Base-by-base conservation (phyloP, 1,140 invertebrate species). In the Geopemphigus sp. region DNA sequence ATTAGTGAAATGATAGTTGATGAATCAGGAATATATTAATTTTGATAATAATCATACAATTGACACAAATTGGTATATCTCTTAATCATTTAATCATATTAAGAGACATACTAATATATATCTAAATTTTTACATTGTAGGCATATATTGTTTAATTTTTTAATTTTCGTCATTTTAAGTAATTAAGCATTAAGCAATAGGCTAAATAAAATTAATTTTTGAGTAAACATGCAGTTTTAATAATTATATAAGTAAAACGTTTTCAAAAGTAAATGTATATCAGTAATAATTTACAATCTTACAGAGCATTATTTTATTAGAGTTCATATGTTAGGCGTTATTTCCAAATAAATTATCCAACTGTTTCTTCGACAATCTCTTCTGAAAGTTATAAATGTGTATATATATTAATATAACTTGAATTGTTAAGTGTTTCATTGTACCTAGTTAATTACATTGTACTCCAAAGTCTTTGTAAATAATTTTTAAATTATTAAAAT, bases 201-300 rank as follows among this genome's bases (percentile, higher is more conserved):
- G 68, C 47, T 19, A 11, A 29, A n/a, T 32, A 53, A 53, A 26
- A 53, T 53, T 19, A 53, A 70, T 54, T 17, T 26, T 5, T 70
- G n/a, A n/a, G n/a, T n/a, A 8, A 8, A 56, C 39, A 45, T 45
- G 39, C 39, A 45, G 11, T 5, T 45, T 45, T 45, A 11, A 45
- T 57, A 57, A 2, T 57, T 24, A 57, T 57, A 57, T 5, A 54
- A 53, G 50, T 19, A 54, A 22, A 22, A 57, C 32, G 24, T 59
- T 59, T 8, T 22, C 12, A 47, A 68, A 68, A 47, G 24, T 68
- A 0, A 66, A 66, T 66, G 11, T 24, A 66, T 66, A 82, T 63
- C 61, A 17, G 54, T 74, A 76, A 74, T 82, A 80, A 74, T 64
- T 81, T 81, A 81, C 81, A 81, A 81, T 57, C 78, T 83, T 82